Evolutionary conservation across 2,113 vertebrate genomes (phyloP), one percentile per base, ranked within the genome.

Genomic region (Xyliphius kryptos): DNA sequence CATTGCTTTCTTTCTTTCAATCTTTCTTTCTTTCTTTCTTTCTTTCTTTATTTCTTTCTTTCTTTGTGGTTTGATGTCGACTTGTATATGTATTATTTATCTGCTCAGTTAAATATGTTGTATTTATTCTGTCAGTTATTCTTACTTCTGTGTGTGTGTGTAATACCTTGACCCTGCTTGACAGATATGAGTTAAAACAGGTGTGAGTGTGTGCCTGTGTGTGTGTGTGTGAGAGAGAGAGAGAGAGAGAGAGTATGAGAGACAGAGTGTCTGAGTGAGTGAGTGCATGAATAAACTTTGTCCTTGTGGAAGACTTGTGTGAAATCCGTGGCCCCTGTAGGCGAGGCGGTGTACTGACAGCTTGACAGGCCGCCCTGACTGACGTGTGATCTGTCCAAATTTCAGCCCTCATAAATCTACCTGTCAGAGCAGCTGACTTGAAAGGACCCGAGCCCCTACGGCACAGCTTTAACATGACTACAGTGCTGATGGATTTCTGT

Each of bases 371-470:
- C 87, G 88, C 88, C 86, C 86, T 88, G 85, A 91, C 85, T 92
- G 90, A 91, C 89, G 89, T 89, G 86, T 91, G 90, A 92, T 92
- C 91, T 91, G 91, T 92, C 90, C 89, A 91, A 90, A 91, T 91
- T 90, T 92, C 91, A 91, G 89, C 86, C 88, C 90, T 91, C 91
- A 92, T 91, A 92, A 91, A 91, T 92, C 90, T 90, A 91, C 89
- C 89, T 91, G 91, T 92, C 91, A 92, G 88, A 88, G 87, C 86
- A 83, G 86, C 87, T 88, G 63, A 89, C 89, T 90, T 90, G 89
- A 89, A 91, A 90, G 90, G 87, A 87, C 87, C 87, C 81, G 79
- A 87, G 89, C 88, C 89, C 88, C 88, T 59, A 86, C 87, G 88
- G 89, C 89, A 84, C 89, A 82, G 88, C 86, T 90, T 91, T 90